These are phyloP conservation scores for Tenodera sinensis DNA, from an alignment of 2,888 invertebrate genomes.

Conservation along the genomic window DNA sequence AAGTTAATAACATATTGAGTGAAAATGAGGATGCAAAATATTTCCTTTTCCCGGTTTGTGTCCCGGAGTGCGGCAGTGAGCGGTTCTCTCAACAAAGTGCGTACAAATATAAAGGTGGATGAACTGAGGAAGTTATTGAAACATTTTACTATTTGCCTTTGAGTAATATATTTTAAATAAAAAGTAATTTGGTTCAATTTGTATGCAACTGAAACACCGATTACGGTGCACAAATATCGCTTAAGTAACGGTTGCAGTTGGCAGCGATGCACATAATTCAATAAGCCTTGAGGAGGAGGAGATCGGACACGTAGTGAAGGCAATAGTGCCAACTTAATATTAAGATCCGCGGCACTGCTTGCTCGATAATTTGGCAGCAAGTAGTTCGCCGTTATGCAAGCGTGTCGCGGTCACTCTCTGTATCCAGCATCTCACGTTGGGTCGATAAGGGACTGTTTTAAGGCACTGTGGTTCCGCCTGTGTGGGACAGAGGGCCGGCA, in stretches of 20 bases:
- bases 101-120: too few species aligned
- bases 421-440: not conserved
- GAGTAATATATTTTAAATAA: too few species aligned
- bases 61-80: too few species aligned
- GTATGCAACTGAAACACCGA: not conserved
- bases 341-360: not conserved
- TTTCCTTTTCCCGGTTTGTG: too few species aligned
- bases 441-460: not conserved
- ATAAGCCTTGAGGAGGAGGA: not conserved
- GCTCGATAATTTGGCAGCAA: not conserved
- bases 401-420: not conserved
- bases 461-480: not conserved
- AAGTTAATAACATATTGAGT: too few species aligned
- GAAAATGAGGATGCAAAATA: too few species aligned
- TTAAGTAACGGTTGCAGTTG: not conserved
- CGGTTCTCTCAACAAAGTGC: too few species aligned
- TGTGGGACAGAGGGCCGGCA: not conserved
- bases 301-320: not conserved
- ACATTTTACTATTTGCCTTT: too few species aligned
- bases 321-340: not conserved
- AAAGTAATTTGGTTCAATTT: too few species aligned
- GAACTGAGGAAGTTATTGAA: too few species aligned
- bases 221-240: not conserved
- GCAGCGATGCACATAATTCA: not conserved
- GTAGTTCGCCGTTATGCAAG: not conserved